These are phyloP conservation scores for Drosophila anomalata DNA, from an alignment of 2,888 invertebrate species.

Conservation along the genomic window DNA sequence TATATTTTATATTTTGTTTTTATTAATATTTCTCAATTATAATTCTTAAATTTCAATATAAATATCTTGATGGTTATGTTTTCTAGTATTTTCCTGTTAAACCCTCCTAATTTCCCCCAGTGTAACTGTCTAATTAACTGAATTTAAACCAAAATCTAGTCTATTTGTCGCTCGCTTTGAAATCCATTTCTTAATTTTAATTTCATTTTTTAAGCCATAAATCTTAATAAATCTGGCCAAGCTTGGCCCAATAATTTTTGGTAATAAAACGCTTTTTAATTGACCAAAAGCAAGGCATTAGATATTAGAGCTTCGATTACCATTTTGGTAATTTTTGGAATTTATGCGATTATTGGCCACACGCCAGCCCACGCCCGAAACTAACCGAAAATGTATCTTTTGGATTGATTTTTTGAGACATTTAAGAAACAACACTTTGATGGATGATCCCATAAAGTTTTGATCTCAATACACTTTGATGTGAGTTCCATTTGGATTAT, in stretches of 20 bases:
- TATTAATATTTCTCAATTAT: no score
- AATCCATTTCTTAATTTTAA: slow-evolving; percentile 4
- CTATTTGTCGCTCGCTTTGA: neutral
- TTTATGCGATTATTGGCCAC: slow-evolving; percentile 70
- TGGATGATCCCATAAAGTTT: slow-evolving; percentile 33
- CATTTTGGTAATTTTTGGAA: slow-evolving; percentile 33
- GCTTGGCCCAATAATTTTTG: slow-evolving; percentile 23
- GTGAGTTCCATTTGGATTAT: slow-evolving; percentile 1
- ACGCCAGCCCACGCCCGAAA: slow-evolving; percentile 28
- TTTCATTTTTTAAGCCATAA: slow-evolving; percentile 13
- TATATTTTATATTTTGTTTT: no score
- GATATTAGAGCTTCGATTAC: slow-evolving; percentile 36
- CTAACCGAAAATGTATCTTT: slow-evolving; percentile 1
- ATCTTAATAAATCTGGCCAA: slow-evolving; percentile 14
- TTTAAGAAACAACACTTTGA: slow-evolving; percentile 2
- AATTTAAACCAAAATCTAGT: neutral
- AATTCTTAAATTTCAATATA: no score
- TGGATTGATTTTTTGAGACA: neutral
- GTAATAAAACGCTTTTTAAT: slow-evolving; percentile 50
- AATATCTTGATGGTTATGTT: no score
- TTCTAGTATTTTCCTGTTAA: no score
- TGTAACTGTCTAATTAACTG: neutral
- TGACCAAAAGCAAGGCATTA: slow-evolving; percentile 43
- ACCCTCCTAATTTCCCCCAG: neutral
- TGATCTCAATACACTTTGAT: slow-evolving; percentile 12